Percentiles rank a stretch among this genome's conserved stretches.
Conservation (phyloP, 2,113 vertebrate species). For the Suncus etruscus region DNA sequence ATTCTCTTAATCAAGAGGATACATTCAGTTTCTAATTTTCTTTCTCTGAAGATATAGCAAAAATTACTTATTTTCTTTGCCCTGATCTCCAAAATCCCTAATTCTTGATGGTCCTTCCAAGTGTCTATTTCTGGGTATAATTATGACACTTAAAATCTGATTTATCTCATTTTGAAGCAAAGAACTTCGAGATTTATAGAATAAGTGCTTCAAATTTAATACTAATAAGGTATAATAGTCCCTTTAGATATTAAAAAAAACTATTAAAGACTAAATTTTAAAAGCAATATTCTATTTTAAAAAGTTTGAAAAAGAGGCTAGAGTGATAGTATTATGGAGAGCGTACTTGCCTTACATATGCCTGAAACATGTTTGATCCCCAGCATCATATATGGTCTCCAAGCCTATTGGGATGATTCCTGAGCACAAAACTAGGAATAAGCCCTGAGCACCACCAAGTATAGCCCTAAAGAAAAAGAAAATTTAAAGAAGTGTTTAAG, state of each 20-base stretch:
- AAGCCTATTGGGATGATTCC: no score
- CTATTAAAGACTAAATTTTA: neutral
- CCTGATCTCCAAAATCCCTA: neutral
- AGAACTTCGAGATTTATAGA: neutral
- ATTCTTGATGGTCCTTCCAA: neutral
- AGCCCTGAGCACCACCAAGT: no score
- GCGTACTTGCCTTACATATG: no score
- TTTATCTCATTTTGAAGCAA: neutral
- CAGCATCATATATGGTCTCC: no score
- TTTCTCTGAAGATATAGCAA: neutral
- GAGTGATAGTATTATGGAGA: no score
- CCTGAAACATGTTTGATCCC: no score
- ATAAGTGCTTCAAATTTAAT: neutral
- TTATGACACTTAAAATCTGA: neutral
- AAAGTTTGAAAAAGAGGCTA: no score
- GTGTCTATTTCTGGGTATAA: neutral
- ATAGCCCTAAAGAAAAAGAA: no score
- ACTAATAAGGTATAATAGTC: neutral
- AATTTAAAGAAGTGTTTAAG: no score
- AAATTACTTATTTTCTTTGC: no score
- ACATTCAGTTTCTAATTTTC: neutral
- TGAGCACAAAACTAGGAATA: no score
- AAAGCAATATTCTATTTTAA: neutral
- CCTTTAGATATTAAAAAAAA: slow-evolving; percentile 9
- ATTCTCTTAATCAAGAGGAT: neutral